A percentile compares a stretch with the other conserved stretches of the same genome.
Evolutionary conservation across 2,888 invertebrate genomes (phyloP).

Genomic region (Drosophila anomelani): DNA sequence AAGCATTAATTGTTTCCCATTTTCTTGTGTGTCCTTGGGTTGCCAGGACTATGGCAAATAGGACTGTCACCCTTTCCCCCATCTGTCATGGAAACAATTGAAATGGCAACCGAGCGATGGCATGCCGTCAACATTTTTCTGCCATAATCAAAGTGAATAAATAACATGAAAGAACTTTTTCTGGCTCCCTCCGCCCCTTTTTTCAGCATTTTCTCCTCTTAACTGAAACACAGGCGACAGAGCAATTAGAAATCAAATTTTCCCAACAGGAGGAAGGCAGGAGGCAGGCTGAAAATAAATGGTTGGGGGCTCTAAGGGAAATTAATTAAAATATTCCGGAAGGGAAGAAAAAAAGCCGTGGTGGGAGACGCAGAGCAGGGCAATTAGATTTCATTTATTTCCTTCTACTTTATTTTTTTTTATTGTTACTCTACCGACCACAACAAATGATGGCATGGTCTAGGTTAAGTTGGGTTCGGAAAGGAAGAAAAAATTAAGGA

Average conservation of each 20-base stretch:
- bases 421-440: slow-evolving; percentile 21
- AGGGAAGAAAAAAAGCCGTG: slow-evolving; percentile 29
- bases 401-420: slow-evolving; percentile 17
- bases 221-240: slow-evolving; percentile 39
- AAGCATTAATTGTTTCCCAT: background rate
- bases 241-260: slow-evolving; percentile 61
- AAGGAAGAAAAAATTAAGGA: background rate
- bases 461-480: slow-evolving; percentile 34
- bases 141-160: slow-evolving; percentile 69
- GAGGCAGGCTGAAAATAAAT: slow-evolving; percentile 13
- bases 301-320: slow-evolving; percentile 38
- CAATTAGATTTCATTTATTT: slow-evolving; percentile 55
- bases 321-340: slow-evolving; percentile 70
- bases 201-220: slow-evolving; percentile 7
- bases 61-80: slow-evolving; percentile 27
- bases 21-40: background rate
- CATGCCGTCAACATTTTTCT: slow-evolving; percentile 58
- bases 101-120: slow-evolving; percentile 43
- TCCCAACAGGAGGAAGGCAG: slow-evolving; percentile 7
- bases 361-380: slow-evolving; percentile 23
- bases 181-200: background rate
- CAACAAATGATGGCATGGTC: slow-evolving; percentile 36
- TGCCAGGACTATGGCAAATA: slow-evolving; percentile 8
- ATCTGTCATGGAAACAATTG: slow-evolving; percentile 65
- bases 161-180: slow-evolving; percentile 65